phyloP scores from a whole-genome alignment of 2,113 vertebrate genomes.

The Sterna hirundo region DNA sequence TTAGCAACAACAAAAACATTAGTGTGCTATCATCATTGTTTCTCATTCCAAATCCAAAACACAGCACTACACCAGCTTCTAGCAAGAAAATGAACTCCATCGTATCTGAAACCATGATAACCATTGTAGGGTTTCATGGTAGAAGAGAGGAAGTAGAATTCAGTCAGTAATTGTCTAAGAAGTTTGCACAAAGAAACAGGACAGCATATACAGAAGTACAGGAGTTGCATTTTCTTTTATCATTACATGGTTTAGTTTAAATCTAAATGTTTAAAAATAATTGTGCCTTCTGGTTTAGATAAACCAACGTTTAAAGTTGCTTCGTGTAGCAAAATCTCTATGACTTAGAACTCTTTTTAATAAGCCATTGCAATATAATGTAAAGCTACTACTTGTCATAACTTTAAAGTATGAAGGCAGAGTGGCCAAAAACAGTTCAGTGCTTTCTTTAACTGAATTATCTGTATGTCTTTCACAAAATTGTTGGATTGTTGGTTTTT shows the following conservation, averaged over 20 bases:
- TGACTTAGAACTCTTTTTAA: background rate
- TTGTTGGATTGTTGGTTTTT: background rate
- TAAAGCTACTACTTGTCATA: background rate
- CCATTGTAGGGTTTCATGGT: background rate
- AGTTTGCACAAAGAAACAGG: background rate
- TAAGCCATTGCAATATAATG: background rate
- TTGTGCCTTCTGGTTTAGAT: background rate
- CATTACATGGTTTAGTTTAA: background rate
- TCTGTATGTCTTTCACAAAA: background rate
- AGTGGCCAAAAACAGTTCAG: background rate
- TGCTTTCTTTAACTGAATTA: background rate
- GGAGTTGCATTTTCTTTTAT: background rate
- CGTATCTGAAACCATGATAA: background rate
- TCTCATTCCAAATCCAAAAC: background rate
- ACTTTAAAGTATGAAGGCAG: background rate
- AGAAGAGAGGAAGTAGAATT: background rate
- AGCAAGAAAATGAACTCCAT: background rate
- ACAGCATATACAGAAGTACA: background rate
- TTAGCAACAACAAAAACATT: background rate
- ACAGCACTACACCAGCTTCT: background rate
- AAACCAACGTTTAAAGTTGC: background rate
- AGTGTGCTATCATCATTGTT: background rate
- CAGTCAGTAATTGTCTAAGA: background rate
- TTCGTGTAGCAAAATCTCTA: background rate
- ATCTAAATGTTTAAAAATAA: background rate